A percentile compares a stretch with the other conserved stretches of the same genome.
Evolutionary conservation across 2,797 vertebrate species (phyloP).

Genomic region (Rallus crepitans): DNA sequence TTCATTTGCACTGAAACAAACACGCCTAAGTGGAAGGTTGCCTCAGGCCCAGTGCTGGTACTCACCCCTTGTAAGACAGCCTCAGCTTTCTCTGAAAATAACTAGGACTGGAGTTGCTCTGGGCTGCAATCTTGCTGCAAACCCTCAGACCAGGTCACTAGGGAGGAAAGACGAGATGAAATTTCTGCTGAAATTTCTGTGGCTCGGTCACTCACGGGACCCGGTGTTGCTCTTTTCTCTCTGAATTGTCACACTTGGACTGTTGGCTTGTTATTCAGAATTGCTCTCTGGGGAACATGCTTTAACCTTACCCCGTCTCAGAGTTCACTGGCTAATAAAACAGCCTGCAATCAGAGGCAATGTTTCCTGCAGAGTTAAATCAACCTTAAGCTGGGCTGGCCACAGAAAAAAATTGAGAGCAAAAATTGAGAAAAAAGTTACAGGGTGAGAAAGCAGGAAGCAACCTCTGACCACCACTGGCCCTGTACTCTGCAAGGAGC

Average conservation of each 20-base stretch:
- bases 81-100: background rate
- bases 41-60: background rate
- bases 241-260: background rate
- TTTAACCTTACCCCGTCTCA: background rate
- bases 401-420: background rate
- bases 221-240: background rate
- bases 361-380: background rate
- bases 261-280: background rate
- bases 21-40: accelerated
- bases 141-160: background rate
- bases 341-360: background rate
- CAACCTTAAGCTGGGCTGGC: background rate
- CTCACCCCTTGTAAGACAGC: background rate
- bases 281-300: background rate
- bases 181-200: background rate
- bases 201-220: background rate
- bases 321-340: background rate
- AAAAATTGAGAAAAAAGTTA: background rate
- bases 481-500: background rate
- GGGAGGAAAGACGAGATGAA: background rate
- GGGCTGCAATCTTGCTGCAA: background rate
- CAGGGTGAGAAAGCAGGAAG: background rate
- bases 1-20: background rate
- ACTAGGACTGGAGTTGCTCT: background rate
- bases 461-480: background rate